Conservation (phyloP, 2,888 invertebrate species). For the Eudemis profundana region DNA sequence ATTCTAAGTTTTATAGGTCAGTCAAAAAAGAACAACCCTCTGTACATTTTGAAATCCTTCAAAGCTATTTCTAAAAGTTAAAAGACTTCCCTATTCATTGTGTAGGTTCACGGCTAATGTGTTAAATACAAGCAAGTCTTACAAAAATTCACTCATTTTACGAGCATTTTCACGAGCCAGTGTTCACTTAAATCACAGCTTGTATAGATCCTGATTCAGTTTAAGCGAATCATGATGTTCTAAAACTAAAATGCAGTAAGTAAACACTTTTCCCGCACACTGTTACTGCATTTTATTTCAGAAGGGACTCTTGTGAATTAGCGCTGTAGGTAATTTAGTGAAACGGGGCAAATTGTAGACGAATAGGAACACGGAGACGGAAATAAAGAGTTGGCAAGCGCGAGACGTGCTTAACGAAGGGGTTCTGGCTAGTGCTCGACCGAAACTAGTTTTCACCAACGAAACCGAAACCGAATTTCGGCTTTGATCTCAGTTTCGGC, state of each 20-base stretch:
- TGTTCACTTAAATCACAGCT: not conserved
- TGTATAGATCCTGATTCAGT: slow-evolving; percentile 2
- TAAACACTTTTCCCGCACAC: not conserved
- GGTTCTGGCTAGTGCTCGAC: not conserved
- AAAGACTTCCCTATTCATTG: no score
- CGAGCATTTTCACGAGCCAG: not conserved
- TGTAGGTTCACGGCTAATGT: no score
- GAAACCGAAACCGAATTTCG: no score
- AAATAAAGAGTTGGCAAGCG: slow-evolving; percentile 13
- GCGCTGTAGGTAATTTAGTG: slow-evolving; percentile 17
- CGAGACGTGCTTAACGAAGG: not conserved
- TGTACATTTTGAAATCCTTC: no score
- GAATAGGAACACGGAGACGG: slow-evolving; percentile 10
- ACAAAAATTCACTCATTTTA: not conserved
- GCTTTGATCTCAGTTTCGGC: no score
- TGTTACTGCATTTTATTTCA: not conserved
- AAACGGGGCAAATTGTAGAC: slow-evolving; percentile 27
- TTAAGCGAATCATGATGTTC: no score
- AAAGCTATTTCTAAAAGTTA: no score
- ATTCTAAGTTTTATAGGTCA: no score
- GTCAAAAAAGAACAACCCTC: no score
- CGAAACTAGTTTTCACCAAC: no score
- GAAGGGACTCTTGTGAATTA: not conserved
- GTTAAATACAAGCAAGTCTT: no score
- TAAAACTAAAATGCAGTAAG: not conserved